Conservation (phyloP, 2,113 vertebrate genomes). For the Odobenus rosmarus region DNA sequence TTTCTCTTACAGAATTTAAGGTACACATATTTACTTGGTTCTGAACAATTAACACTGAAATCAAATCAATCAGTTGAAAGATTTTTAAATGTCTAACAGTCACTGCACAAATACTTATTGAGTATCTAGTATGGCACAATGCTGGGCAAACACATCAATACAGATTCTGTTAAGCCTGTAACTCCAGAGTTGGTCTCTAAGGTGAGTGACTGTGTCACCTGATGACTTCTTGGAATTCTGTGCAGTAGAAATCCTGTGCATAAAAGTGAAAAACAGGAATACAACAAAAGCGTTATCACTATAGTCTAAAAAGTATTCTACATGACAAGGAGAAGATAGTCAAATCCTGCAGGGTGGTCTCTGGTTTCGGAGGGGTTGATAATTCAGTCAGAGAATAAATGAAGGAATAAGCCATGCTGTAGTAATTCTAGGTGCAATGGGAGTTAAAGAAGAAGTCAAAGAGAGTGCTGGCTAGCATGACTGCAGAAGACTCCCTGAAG, state of each 20-base stretch:
- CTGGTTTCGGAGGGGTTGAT: background rate
- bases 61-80: background rate
- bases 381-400: background rate
- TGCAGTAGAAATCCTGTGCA: background rate
- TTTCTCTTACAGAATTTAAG: background rate
- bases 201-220: background rate
- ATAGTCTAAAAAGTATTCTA: background rate
- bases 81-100: background rate
- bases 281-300: background rate
- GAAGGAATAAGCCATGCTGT: background rate
- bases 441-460: background rate
- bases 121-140: background rate
- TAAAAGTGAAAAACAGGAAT: background rate
- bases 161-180: background rate
- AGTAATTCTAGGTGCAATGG: background rate
- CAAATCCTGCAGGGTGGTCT: background rate
- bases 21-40: background rate
- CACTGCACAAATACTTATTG: background rate
- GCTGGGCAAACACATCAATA: background rate
- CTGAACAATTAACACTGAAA: background rate
- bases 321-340: background rate
- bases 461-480: background rate
- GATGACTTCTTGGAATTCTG: background rate
- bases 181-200: background rate
- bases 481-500: background rate